phyloP scores from a whole-genome alignment of 1,140 invertebrate genomes.

The Pseudomyrmex dendroicus region DNA sequence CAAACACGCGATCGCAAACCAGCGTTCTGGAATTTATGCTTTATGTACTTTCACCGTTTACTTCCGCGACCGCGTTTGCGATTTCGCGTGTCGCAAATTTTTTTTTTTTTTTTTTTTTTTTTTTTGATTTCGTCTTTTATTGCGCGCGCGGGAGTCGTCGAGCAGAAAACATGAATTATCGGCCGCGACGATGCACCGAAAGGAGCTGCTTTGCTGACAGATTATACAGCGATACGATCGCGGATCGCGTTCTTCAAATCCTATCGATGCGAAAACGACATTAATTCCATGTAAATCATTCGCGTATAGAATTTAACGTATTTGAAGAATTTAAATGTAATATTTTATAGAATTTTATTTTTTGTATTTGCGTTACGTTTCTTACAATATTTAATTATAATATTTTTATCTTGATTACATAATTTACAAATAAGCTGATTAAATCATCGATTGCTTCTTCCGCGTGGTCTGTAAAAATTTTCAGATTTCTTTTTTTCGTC shows the following conservation, averaged over 20 bases:
- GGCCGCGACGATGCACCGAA: background rate
- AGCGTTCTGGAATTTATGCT: slow-evolving; percentile 60
- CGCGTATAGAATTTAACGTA: too few relatives aligned
- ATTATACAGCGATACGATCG: background rate
- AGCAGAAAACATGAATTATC: slow-evolving; percentile 2
- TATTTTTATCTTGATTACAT: too few relatives aligned
- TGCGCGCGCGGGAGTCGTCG: too few relatives aligned
- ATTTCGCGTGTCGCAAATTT: slow-evolving; percentile 29
- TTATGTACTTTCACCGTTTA: slow-evolving; percentile 69
- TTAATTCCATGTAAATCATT: background rate
- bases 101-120: background rate
- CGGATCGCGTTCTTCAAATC: background rate
- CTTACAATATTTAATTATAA: too few relatives aligned
- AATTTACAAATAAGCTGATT: background rate
- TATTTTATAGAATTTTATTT: too few relatives aligned
- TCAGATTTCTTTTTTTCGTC: background rate
- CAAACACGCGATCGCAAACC: slow-evolving; percentile 46
- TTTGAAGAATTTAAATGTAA: too few relatives aligned
- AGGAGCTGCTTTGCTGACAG: background rate
- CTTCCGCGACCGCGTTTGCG: slow-evolving; percentile 48
- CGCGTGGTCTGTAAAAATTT: slow-evolving; percentile 1
- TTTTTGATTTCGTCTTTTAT: slow-evolving; percentile 12
- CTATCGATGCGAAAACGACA: background rate
- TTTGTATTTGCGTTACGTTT: too few relatives aligned
- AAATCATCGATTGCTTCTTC: background rate